These are phyloP conservation scores for Willowsia nigromaculata DNA, from an alignment of 2,888 invertebrate species.

Conservation along the genomic window DNA sequence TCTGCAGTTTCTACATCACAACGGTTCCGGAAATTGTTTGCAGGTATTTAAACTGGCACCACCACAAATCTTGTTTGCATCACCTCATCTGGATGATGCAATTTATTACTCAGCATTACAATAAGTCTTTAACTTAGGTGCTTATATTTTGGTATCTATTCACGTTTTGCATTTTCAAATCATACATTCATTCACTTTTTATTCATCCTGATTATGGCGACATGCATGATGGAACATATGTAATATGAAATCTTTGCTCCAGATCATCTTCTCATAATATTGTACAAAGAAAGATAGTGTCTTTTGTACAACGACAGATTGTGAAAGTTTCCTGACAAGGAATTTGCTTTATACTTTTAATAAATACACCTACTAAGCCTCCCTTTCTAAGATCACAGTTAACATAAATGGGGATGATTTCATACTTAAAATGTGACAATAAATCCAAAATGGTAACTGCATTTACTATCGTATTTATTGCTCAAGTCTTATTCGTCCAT, in stretches of 20 bases:
- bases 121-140: too few relatives aligned
- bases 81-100: background rate
- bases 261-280: conserved; percentile 3
- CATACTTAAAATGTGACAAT: background rate
- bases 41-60: too few relatives aligned
- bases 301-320: background rate
- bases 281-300: background rate
- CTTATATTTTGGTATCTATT: too few relatives aligned
- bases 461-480: background rate
- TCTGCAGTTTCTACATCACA: background rate
- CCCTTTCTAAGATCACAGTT: background rate
- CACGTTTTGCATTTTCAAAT: background rate
- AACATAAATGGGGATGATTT: conserved; percentile 8
- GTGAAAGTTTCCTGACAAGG: background rate
- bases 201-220: background rate
- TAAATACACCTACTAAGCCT: background rate
- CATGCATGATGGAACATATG: conserved; percentile 56
- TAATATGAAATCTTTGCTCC: conserved; percentile 44
- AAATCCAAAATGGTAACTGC: background rate
- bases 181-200: background rate
- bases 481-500: too few relatives aligned
- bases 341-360: background rate
- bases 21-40: background rate
- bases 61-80: background rate
- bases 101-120: background rate